phyloP scores from a whole-genome alignment of 2,797 vertebrate genomes.

The Schizothorax lantsangensis region DNA sequence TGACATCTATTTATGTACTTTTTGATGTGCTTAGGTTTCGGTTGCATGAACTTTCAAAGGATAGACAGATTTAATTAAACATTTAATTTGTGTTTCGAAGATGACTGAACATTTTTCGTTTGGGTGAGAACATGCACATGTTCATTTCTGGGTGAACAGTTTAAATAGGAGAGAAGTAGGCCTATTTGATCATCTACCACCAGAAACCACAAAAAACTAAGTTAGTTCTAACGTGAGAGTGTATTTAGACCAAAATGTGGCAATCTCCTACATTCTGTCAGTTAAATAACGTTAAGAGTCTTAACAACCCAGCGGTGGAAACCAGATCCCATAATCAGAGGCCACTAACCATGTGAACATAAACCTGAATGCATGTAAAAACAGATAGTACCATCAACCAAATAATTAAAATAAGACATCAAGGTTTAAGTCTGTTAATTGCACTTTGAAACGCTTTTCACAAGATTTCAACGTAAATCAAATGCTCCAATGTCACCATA shows the following conservation, averaged over 20 bases:
- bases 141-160: background rate
- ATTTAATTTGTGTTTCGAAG: background rate
- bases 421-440: background rate
- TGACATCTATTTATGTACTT: background rate
- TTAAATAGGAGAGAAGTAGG: background rate
- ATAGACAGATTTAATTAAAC: background rate
- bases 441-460: background rate
- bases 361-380: background rate
- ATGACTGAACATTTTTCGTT: background rate
- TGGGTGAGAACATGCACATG: background rate
- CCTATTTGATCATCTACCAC: too few species aligned
- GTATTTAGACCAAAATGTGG: background rate
- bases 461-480: background rate
- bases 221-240: background rate
- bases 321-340: background rate
- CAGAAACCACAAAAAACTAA: conserved; percentile 1
- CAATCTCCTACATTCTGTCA: background rate
- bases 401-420: background rate
- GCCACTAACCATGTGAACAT: background rate
- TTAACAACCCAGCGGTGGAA: background rate
- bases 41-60: background rate
- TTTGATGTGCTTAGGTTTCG: background rate
- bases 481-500: background rate
- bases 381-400: background rate
- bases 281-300: background rate